phyloP scores from a whole-genome alignment of 2,888 invertebrate genomes.

The Malthinus seriepunctatus region DNA sequence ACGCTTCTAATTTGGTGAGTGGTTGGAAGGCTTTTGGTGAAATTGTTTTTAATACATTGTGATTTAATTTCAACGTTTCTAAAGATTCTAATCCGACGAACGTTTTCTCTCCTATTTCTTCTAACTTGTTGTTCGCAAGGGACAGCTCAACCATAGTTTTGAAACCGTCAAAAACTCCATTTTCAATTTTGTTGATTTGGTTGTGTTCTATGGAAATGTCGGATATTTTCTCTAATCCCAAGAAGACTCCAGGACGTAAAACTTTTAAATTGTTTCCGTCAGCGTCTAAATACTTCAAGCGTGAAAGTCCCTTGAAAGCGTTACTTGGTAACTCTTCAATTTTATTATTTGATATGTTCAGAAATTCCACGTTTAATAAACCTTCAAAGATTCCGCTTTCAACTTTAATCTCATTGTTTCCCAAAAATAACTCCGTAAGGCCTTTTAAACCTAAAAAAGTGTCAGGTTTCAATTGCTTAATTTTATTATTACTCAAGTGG shows the following conservation, averaged over 20 bases:
- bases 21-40: background rate
- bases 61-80: background rate
- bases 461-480: background rate
- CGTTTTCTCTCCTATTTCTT: background rate
- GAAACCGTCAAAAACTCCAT: background rate
- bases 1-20: background rate
- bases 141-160: background rate
- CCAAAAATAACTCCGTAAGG: background rate
- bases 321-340: background rate
- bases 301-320: background rate
- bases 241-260: background rate
- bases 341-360: background rate
- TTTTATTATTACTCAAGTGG: background rate
- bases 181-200: background rate
- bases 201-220: background rate
- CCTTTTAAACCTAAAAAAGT: background rate
- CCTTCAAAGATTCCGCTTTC: background rate
- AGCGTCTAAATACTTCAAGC: background rate
- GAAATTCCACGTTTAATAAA: background rate
- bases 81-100: background rate
- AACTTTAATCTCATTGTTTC: background rate
- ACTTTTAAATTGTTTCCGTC: background rate
- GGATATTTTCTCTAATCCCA: background rate
- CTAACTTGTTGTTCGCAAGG: background rate
- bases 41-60: background rate